phyloP scores from a whole-genome alignment of 64 coral and sea anemone species.

The Trachythela sp. region DNA sequence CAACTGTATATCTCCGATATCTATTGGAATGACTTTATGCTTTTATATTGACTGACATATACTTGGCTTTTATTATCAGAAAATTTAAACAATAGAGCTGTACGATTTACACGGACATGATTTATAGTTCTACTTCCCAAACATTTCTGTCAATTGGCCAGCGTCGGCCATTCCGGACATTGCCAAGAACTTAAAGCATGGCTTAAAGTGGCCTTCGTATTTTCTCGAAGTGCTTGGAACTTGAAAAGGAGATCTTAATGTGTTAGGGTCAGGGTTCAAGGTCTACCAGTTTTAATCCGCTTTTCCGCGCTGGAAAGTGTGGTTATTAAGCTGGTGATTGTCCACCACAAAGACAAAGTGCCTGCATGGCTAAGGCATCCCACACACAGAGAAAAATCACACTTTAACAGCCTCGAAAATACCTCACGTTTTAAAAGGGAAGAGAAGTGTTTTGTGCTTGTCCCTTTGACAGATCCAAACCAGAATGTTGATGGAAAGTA shows the following conservation, averaged over 20 bases:
- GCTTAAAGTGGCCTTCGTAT: neutral
- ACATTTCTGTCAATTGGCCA: neutral
- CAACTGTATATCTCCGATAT: no score
- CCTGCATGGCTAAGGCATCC: no score
- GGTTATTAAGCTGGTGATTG: neutral
- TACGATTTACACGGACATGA: neutral
- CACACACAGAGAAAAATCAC: no score
- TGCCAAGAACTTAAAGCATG: neutral
- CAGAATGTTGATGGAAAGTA: no score
- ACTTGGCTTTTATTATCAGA: no score
- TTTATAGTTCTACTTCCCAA: neutral
- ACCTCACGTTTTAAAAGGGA: no score
- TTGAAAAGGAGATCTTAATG: neutral
- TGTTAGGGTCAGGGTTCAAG: slow-evolving; percentile 1
- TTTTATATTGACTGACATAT: no score
- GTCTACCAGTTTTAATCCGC: neutral
- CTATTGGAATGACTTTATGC: no score
- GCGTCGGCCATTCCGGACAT: neutral
- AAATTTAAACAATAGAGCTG: neutral
- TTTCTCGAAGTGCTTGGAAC: neutral
- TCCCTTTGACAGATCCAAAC: no score
- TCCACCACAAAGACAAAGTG: neutral
- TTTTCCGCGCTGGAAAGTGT: neutral
- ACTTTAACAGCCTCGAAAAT: no score
- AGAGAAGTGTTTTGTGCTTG: no score